phyloP scores from a whole-genome alignment of 1,140 invertebrate genomes.

The Saccostrea echinata region DNA sequence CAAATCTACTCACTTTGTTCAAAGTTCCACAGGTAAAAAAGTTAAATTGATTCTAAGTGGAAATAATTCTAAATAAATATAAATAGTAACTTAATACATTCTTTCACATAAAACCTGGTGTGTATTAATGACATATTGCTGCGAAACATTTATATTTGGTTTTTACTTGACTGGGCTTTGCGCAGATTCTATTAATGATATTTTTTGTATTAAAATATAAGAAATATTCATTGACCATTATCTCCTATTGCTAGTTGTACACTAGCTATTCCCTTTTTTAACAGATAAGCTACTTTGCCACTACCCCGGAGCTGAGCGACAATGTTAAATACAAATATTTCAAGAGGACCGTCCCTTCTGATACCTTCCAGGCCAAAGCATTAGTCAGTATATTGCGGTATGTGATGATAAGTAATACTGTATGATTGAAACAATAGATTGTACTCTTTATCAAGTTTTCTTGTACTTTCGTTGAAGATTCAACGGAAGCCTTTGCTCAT shows the following conservation, averaged over 20 bases:
- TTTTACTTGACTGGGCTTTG: too few species aligned
- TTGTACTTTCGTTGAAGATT: neutral
- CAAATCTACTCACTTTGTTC: conserved; percentile 83
- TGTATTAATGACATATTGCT: neutral
- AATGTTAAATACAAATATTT: conserved; percentile 85
- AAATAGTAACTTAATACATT: too few species aligned
- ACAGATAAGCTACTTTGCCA: conserved; percentile 88
- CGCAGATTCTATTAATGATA: too few species aligned
- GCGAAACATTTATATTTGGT: too few species aligned
- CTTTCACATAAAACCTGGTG: neutral
- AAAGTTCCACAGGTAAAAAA: conserved; percentile 85
- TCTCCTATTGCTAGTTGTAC: too few species aligned
- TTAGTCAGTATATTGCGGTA: conserved; percentile 82
- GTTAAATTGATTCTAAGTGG: neutral
- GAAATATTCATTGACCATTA: neutral
- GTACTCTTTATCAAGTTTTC: too few species aligned
- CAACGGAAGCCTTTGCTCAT: neutral
- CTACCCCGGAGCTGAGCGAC: conserved; percentile 84
- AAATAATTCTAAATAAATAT: too few species aligned
- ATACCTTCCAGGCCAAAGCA: conserved; percentile 86
- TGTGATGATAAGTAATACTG: neutral
- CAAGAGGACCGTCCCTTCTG: conserved; percentile 84
- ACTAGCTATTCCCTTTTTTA: neutral
- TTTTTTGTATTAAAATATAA: too few species aligned
- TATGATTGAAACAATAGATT: neutral